Evolutionary conservation across 30 jellyfish, hydroid and myxozoan genomes (phyloP).

Genomic region (Chironex yamaguchii): DNA sequence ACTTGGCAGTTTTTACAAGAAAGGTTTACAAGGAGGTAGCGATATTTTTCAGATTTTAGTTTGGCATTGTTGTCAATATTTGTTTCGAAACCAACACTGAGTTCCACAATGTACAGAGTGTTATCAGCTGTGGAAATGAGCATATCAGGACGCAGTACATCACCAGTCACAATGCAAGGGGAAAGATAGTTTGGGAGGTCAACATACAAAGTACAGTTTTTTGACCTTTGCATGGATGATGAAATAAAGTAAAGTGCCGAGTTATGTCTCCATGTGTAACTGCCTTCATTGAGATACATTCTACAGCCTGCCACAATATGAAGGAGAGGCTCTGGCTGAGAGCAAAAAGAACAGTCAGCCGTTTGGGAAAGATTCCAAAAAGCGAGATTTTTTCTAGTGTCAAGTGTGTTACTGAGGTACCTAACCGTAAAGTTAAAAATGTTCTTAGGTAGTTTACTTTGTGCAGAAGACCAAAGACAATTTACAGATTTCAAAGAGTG

Average conservation of each 20-base stretch:
- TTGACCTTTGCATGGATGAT: not conserved
- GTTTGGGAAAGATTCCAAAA: slow-evolving; percentile 10
- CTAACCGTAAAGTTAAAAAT: slow-evolving; percentile 18
- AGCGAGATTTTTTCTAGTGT: not conserved
- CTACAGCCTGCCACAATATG: slow-evolving; percentile 38
- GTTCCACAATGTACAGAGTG: not conserved
- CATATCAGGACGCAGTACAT: slow-evolving; percentile 24
- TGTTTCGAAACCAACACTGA: slow-evolving; percentile 1
- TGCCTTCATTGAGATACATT: slow-evolving; percentile 32
- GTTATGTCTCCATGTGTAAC: slow-evolving; percentile 39
- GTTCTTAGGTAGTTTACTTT: slow-evolving; percentile 24
- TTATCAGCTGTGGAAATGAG: slow-evolving; percentile 12
- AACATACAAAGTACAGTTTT: slow-evolving; percentile 19
- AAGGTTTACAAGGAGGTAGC: not conserved
- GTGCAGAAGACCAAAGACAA: slow-evolving; percentile 10
- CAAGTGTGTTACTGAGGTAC: slow-evolving; percentile 33
- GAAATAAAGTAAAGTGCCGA: slow-evolving; percentile 24
- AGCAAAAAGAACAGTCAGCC: slow-evolving; percentile 39
- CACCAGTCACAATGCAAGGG: slow-evolving; percentile 13
- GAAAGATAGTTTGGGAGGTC: slow-evolving; percentile 33
- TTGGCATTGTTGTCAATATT: not conserved
- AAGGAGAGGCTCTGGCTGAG: slow-evolving; percentile 20
- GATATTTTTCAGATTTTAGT: not conserved
- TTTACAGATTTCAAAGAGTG: not conserved
- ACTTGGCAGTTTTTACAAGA: no score